Base-by-base conservation (phyloP, 2,888 invertebrate genomes). In the Chymomyza caudatula region DNA sequence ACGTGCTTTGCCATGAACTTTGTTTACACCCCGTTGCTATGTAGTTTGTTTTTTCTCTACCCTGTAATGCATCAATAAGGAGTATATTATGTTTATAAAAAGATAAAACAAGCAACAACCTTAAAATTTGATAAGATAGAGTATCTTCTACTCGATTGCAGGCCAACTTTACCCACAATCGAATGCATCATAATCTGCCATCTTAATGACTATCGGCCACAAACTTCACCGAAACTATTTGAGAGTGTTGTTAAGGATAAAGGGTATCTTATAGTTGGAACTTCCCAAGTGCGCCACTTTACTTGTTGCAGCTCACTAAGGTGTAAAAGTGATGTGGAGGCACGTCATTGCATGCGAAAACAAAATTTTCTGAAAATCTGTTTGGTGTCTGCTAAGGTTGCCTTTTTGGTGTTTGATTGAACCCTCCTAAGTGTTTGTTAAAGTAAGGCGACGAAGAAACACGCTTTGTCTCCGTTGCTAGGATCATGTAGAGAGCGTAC, bases 1-100 rank as follows among this genome's bases (percentile, higher is more conserved):
- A 74, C 73, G 76, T 78, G 67, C 74, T 72, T 77, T 71, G 82
- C 80, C 58, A 82, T 71, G 71, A 73, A 17, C 54, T 20, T 60
- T 47, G 79, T 82, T 73, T 67, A 60, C 44, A 75, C 63, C 37
- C 54, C 66, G 86, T 77, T 85, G 69, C 70, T 66, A 76, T 51
- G 66, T 44, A 64, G 43, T 67, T 51, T 64, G 67, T 67, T 57
- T 76, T 65, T 59, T 80, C n/a, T 37, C 11, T 37, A 1, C 29
- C 4, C 29, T 37, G 11, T 2, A 8, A 11, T 37, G 0, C 11
- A 37, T 8, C 29, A 11, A 0, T 37, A 37, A 37, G 29, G 11
- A 37, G 29, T 13, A 2, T 37, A 11, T 37, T 8, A 11, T 2
- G 29, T 4, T 11, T 13, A 11, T 1, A 4, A 37, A 37, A 11